Conservation (phyloP, 2,888 invertebrate genomes). For the Stegophylla sp. region DNA sequence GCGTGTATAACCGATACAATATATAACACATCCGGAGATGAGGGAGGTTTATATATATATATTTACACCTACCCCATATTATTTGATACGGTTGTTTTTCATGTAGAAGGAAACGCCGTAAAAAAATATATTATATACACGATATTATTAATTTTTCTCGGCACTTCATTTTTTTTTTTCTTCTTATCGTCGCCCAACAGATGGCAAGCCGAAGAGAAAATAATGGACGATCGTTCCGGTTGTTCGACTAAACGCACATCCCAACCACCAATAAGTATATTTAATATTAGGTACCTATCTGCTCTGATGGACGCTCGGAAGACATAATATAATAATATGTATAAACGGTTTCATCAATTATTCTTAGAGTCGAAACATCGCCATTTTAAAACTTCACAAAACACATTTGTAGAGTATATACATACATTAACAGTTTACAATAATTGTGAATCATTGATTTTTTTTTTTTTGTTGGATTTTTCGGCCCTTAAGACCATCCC, state of each 20-base stretch:
- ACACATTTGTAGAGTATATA: too few species aligned
- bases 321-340: too few species aligned
- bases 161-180: conserved; percentile 22
- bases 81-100: conserved; percentile 58
- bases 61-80: conserved; percentile 5
- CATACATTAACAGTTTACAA: too few species aligned
- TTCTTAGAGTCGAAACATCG: neutral
- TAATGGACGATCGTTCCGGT: conserved; percentile 47
- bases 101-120: conserved; percentile 38
- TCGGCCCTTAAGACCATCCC: too few species aligned
- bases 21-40: conserved; percentile 45
- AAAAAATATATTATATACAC: conserved; percentile 15
- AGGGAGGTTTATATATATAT: conserved; percentile 24
- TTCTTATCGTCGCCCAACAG: conserved; percentile 56
- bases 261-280: too few species aligned
- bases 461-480: too few species aligned
- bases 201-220: conserved; percentile 42
- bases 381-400: too few species aligned
- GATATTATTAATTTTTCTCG: conserved; percentile 44
- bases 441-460: too few species aligned
- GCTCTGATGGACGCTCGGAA: neutral
- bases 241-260: neutral
- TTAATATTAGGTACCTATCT: too few species aligned
- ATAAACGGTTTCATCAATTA: neutral
- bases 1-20: neutral